Conservation (phyloP, 2,797 vertebrate genomes). For the Falco naumanni region DNA sequence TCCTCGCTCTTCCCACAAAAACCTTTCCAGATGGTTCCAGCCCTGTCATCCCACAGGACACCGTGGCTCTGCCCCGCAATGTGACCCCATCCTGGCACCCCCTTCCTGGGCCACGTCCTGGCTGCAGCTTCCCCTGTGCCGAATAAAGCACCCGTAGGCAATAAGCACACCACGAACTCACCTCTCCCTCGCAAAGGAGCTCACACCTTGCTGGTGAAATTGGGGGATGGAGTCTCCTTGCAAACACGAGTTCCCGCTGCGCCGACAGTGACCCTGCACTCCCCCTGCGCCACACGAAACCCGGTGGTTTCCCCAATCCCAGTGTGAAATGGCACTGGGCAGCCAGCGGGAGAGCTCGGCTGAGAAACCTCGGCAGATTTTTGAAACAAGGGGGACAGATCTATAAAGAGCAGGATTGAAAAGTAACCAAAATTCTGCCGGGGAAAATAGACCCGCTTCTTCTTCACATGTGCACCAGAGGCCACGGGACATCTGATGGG, state of each 20-base stretch:
- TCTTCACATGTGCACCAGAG: constrained; percentile 31
- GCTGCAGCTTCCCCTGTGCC: background rate
- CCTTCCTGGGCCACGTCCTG: rapidly evolving
- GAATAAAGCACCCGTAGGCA: constrained; percentile 11
- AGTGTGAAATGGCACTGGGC: background rate
- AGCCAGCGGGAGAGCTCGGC: background rate
- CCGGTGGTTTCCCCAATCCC: background rate
- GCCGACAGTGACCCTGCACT: background rate
- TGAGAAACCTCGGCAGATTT: background rate
- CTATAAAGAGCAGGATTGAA: constrained; percentile 27
- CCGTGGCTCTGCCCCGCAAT: background rate
- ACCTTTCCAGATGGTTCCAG: constrained; percentile 87
- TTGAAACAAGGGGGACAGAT: background rate
- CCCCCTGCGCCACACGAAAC: background rate
- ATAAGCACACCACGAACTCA: constrained; percentile 1
- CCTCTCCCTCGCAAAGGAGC: constrained; percentile 41
- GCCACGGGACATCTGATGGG: constrained; percentile 62
- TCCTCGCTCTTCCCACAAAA: constrained; percentile 81
- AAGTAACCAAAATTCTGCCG: constrained; percentile 16
- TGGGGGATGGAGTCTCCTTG: background rate
- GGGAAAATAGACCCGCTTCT: constrained; percentile 12
- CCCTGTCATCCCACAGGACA: constrained; percentile 72
- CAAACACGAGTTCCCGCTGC: background rate
- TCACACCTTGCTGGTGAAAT: constrained; percentile 29
- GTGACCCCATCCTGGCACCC: background rate